Conservation (phyloP, 2,888 invertebrate genomes). For the Epistrophella euchroma region DNA sequence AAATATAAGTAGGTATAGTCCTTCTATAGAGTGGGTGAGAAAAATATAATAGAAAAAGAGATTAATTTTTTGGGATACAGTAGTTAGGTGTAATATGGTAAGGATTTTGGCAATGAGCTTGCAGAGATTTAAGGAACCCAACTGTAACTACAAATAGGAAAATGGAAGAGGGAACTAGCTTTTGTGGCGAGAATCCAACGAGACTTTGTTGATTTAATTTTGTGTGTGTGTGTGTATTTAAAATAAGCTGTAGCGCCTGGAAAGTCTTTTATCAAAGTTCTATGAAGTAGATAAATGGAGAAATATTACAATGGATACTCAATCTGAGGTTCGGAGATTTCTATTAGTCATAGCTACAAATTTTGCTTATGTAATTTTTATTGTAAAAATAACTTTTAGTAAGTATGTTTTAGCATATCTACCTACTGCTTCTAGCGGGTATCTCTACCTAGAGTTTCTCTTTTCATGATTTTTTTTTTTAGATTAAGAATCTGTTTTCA, state of each 20-base stretch:
- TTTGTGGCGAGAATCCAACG: neutral
- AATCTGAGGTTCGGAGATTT: neutral
- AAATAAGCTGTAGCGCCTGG: conserved; percentile 10
- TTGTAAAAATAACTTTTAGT: too few species aligned
- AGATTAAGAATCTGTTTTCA: too few species aligned
- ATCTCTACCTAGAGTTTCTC: too few species aligned
- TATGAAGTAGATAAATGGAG: neutral
- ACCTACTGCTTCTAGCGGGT: too few species aligned
- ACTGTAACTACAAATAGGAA: neutral
- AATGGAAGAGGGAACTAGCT: neutral
- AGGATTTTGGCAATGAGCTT: conserved; percentile 33
- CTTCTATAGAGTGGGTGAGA: neutral
- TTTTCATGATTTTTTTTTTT: too few species aligned
- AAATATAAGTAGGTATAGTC: neutral
- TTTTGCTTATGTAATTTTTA: neutral
- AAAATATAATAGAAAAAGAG: conserved; percentile 21
- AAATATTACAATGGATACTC: neutral
- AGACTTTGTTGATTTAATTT: neutral
- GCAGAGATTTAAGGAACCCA: conserved; percentile 23
- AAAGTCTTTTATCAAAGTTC: neutral
- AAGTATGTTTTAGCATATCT: too few species aligned
- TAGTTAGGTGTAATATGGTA: conserved; percentile 16
- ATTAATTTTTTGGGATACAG: conserved; percentile 47
- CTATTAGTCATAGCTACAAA: neutral
- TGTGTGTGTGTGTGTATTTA: neutral